Conservation (phyloP, 2,888 invertebrate genomes). For the Apodemia zela region DNA sequence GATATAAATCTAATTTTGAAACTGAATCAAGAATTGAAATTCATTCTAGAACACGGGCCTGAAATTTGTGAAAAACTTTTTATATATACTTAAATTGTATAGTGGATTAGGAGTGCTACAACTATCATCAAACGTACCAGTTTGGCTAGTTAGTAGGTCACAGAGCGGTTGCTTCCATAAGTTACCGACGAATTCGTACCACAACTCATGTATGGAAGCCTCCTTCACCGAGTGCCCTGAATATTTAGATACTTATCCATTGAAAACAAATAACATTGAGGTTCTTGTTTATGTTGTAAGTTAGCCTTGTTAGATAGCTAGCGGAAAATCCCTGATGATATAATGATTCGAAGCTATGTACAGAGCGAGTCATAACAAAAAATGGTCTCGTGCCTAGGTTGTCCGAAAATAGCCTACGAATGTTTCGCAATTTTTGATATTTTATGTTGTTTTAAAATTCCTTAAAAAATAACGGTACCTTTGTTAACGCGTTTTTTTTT, state of each 20-base stretch:
- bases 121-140: slow-evolving; percentile 15
- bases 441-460: too few relatives aligned
- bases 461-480: too few relatives aligned
- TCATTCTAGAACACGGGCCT: too few relatives aligned
- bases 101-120: slow-evolving; percentile 5
- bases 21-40: too few relatives aligned
- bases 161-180: slow-evolving; percentile 58
- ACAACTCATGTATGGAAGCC: slow-evolving; percentile 39
- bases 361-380: not conserved
- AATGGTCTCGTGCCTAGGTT: not conserved
- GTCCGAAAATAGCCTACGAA: too few relatives aligned
- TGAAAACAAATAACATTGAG: slow-evolving; percentile 18
- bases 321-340: not conserved
- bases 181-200: slow-evolving; percentile 52
- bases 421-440: too few relatives aligned
- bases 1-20: too few relatives aligned
- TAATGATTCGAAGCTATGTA: not conserved
- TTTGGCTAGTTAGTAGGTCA: slow-evolving; percentile 61
- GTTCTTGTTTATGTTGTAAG: not conserved
- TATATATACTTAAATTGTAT: too few relatives aligned
- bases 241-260: slow-evolving; percentile 39
- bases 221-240: slow-evolving; percentile 41
- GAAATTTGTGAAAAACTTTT: too few relatives aligned
- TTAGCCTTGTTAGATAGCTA: slow-evolving; percentile 4
- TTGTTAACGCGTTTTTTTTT: too few relatives aligned